Conservation (phyloP, 2,797 vertebrate genomes). For the Tenualosa thibaudeaui region DNA sequence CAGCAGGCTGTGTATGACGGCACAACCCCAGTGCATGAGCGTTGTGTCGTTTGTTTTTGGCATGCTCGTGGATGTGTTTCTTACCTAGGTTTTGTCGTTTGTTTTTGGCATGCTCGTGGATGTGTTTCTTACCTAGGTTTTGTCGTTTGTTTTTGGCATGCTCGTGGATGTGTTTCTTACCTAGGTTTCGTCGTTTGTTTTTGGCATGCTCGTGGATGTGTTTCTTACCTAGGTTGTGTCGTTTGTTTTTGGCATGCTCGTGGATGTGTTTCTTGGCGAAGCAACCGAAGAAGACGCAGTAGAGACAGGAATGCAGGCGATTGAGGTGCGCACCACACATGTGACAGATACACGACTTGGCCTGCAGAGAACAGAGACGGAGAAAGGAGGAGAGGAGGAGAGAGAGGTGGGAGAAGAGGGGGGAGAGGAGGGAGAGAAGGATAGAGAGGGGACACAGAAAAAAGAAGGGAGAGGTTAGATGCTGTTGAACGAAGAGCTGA, state of each 20-base stretch:
- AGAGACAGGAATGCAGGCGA: constrained; percentile 97
- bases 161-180: constrained; percentile 98
- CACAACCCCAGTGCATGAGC: background rate
- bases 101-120: constrained; percentile 86
- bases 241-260: constrained; percentile 94
- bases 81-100: constrained; percentile 97
- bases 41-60: constrained; percentile 95
- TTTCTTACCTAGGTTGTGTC: constrained; percentile 92
- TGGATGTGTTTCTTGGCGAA: constrained; percentile 99
- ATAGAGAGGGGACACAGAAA: background rate
- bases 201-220: constrained; percentile 82
- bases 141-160: constrained; percentile 96
- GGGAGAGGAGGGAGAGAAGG: background rate
- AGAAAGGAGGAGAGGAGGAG: background rate
- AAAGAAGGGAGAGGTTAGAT: background rate
- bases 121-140: constrained; percentile 85
- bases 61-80: constrained; percentile 98
- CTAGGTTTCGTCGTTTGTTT: constrained; percentile 94
- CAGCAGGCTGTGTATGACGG: no score
- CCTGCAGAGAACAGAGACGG: constrained; percentile 69
- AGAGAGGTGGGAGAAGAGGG: constrained; percentile 24
- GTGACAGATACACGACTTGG: constrained; percentile 97
- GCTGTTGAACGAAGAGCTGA: background rate
- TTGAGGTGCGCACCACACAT: constrained; percentile 96
- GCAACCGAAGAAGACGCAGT: constrained; percentile 98